Evolutionary conservation across 2,113 vertebrate species (phyloP).

Genomic region (Hydropotes inermis): DNA sequence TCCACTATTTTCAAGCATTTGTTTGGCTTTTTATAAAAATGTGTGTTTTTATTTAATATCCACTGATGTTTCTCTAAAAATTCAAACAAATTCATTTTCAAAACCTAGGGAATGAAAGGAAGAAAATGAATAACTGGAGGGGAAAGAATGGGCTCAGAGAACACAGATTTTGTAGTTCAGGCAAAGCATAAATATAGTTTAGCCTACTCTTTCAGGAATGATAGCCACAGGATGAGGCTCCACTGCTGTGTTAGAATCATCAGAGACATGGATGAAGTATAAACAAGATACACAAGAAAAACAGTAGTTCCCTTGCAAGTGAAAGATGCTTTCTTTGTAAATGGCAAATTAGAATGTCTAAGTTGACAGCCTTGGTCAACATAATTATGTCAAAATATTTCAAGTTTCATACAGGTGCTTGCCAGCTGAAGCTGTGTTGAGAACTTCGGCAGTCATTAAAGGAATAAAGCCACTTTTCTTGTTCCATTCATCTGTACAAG

Average conservation of each 20-base stretch:
- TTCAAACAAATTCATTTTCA: background rate
- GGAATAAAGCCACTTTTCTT: background rate
- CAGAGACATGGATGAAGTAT: background rate
- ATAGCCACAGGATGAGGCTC: background rate
- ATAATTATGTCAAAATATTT: constrained; percentile 14
- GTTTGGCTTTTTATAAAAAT: background rate
- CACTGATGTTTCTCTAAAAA: background rate
- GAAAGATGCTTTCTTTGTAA: background rate
- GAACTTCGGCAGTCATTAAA: background rate
- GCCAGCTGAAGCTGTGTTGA: background rate
- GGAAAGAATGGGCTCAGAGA: background rate
- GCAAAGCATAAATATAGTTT: background rate
- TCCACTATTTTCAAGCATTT: background rate
- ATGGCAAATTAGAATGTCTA: background rate
- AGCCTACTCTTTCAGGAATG: background rate
- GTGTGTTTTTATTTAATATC: background rate
- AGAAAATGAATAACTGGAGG: background rate
- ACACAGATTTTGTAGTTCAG: background rate
- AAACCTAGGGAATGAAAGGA: background rate
- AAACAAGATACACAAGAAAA: background rate
- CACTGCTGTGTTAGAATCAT: background rate
- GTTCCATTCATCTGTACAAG: background rate
- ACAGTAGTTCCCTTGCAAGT: background rate
- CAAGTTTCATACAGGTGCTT: background rate
- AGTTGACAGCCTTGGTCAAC: background rate